Evolutionary conservation across 2,888 invertebrate genomes (phyloP).

Genomic region (Lamellibrachia columna): DNA sequence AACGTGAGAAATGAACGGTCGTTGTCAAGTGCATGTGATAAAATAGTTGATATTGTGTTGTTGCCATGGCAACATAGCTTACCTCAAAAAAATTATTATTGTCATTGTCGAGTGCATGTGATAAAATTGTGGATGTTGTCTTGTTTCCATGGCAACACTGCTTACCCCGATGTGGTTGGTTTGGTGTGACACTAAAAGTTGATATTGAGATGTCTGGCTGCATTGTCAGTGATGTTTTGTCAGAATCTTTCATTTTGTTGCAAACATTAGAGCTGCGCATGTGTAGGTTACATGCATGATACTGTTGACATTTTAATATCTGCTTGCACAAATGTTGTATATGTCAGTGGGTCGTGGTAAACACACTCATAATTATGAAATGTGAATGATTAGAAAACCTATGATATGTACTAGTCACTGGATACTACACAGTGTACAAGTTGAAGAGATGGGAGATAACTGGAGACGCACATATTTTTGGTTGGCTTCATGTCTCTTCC

Average conservation of each 20-base stretch:
- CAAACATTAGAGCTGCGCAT: background rate
- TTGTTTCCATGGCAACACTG: background rate
- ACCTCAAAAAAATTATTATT: background rate
- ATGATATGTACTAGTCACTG: background rate
- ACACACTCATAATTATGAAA: background rate
- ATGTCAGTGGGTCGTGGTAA: background rate
- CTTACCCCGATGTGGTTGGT: background rate
- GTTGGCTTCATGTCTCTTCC: background rate
- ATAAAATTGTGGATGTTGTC: background rate
- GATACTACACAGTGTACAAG: background rate
- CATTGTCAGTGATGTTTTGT: background rate
- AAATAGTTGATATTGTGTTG: background rate
- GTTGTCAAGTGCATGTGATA: conserved; percentile 1
- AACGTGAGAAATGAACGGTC: background rate
- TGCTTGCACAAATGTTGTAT: conserved; percentile 17
- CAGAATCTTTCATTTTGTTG: background rate
- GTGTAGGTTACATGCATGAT: background rate
- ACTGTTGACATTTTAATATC: background rate
- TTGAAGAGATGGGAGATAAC: background rate
- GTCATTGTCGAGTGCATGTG: background rate
- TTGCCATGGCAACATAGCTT: background rate
- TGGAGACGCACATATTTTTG: background rate
- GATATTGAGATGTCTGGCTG: background rate
- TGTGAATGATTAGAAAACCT: background rate
- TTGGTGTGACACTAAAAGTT: background rate